Evolutionary conservation across 2,888 invertebrate genomes (phyloP).

Genomic region (Andricus quercusramuli): DNA sequence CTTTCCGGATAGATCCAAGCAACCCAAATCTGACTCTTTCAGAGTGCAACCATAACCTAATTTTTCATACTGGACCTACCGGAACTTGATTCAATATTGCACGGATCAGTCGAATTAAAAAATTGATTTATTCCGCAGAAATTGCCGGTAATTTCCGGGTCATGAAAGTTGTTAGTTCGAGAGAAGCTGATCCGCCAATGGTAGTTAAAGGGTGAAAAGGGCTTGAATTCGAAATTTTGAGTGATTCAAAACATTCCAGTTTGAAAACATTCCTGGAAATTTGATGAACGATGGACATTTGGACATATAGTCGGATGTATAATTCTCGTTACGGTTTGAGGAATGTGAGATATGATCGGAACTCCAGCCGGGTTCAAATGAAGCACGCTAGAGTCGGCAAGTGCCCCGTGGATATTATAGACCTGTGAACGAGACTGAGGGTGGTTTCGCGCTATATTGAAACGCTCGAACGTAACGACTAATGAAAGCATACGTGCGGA

Average conservation of each 20-base stretch:
- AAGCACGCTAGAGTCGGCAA: slow-evolving; percentile 72
- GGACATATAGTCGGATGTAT: slow-evolving; percentile 49
- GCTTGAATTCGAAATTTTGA: neutral
- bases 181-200: too few species aligned
- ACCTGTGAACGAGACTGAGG: slow-evolving; percentile 75
- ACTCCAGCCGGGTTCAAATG: slow-evolving; percentile 73
- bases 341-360: slow-evolving; percentile 76
- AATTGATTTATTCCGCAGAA: too few species aligned
- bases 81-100: too few species aligned
- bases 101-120: too few species aligned
- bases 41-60: too few species aligned
- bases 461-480: slow-evolving; percentile 77
- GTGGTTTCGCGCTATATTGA: slow-evolving; percentile 76
- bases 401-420: slow-evolving; percentile 75
- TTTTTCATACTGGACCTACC: too few species aligned
- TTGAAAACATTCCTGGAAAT: slow-evolving; percentile 47
- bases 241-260: slow-evolving; percentile 32
- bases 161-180: too few species aligned
- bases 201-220: neutral
- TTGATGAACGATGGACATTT: slow-evolving; percentile 36
- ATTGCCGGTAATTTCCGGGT: too few species aligned
- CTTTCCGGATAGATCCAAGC: too few species aligned
- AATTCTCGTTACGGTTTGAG: slow-evolving; percentile 68
- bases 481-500: slow-evolving; percentile 76
- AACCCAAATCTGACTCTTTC: too few species aligned